Conservation (phyloP, 2,888 invertebrate species). For the Bruchidius siliquastri region DNA sequence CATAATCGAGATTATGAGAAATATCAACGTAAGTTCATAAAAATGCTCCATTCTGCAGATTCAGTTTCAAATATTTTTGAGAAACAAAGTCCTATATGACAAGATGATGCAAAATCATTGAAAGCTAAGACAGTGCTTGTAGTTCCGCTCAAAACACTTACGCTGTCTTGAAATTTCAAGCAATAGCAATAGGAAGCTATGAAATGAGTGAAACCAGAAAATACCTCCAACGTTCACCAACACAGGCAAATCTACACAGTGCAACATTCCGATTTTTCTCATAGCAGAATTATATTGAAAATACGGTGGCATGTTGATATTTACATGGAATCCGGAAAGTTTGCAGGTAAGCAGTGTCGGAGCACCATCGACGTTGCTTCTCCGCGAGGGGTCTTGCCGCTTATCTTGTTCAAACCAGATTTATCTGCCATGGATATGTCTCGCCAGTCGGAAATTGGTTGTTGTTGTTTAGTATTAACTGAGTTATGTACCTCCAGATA, state of each 20-base stretch:
- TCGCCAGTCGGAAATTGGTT: neutral
- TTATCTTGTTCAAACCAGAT: neutral
- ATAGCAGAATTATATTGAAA: slow-evolving; percentile 12
- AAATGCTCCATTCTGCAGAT: too few species aligned
- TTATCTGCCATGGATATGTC: neutral
- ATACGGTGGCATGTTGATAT: slow-evolving; percentile 11
- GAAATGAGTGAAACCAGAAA: too few species aligned
- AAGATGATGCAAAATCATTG: too few species aligned
- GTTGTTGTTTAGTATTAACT: neutral
- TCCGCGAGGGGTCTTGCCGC: neutral
- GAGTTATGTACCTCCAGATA: neutral
- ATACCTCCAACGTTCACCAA: neutral
- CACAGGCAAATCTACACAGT: neutral
- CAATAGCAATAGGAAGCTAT: too few species aligned
- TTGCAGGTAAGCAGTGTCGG: slow-evolving; percentile 1
- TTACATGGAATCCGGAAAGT: slow-evolving; percentile 11
- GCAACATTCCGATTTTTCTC: slow-evolving; percentile 2
- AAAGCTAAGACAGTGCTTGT: too few species aligned
- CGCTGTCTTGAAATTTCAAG: too few species aligned
- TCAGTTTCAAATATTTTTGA: too few species aligned
- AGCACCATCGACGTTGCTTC: neutral
- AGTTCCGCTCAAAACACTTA: too few species aligned
- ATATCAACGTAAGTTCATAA: too few species aligned
- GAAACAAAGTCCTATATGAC: too few species aligned
- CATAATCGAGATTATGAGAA: too few species aligned